A percentile compares a stretch with the other conserved stretches of the same genome.
Conservation (phyloP, 2,888 invertebrate species). For the Apoderus coryli region DNA sequence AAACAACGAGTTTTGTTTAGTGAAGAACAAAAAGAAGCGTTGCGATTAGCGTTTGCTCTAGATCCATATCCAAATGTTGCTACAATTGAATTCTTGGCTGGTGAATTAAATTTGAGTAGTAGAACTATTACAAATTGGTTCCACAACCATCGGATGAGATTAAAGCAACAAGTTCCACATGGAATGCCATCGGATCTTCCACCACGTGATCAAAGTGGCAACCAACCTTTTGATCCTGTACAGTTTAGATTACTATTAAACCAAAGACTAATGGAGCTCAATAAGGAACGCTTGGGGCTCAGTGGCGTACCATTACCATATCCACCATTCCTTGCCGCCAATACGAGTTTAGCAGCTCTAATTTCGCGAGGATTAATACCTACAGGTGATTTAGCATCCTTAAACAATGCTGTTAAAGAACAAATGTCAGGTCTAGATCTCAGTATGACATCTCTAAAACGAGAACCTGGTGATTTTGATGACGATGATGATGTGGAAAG, state of each 20-base stretch:
- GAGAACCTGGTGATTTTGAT: constrained; percentile 64
- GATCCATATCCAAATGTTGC: constrained; percentile 96
- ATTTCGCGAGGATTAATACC: constrained; percentile 53
- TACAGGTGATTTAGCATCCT: constrained; percentile 24
- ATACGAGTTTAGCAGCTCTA: constrained; percentile 60
- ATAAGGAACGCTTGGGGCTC: constrained; percentile 70
- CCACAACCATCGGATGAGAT: constrained; percentile 96
- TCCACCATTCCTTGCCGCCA: constrained; percentile 64
- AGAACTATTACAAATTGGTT: constrained; percentile 99
- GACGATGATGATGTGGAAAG: constrained; percentile 67
- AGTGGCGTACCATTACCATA: constrained; percentile 62
- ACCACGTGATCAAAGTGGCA: constrained; percentile 57
- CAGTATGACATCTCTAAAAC: constrained; percentile 69
- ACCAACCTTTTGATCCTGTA: constrained; percentile 72
- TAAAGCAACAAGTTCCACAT: constrained; percentile 43
- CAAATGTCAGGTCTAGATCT: constrained; percentile 76
- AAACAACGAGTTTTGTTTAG: constrained; percentile 94
- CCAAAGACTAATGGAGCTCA: constrained; percentile 76
- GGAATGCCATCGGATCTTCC: constrained; percentile 48
- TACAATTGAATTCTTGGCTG: constrained; percentile 89
- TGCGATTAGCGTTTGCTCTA: constrained; percentile 83
- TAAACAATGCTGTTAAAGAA: constrained; percentile 43
- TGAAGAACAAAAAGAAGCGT: constrained; percentile 95
- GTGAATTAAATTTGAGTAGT: constrained; percentile 79
- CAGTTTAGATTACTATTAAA: constrained; percentile 80